These are phyloP conservation scores for Gnatocerus cornutus DNA, from an alignment of 2,888 invertebrate species.

Conservation along the genomic window DNA sequence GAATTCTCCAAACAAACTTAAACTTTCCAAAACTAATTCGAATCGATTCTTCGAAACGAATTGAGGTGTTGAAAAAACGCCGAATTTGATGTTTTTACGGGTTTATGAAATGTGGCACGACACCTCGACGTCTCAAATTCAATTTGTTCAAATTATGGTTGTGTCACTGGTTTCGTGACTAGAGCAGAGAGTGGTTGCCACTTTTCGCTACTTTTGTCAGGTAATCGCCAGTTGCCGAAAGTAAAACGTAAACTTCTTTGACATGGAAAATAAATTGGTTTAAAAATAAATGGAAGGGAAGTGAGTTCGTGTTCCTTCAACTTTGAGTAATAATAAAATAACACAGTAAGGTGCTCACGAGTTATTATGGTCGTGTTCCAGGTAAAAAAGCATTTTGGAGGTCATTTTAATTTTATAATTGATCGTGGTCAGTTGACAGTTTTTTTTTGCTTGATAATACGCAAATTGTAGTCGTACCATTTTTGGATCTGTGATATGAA, in stretches of 20 bases:
- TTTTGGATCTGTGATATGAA: too few relatives aligned
- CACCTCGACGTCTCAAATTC: not conserved
- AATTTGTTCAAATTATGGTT: not conserved
- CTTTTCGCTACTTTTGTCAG: not conserved
- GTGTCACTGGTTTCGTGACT: conserved; percentile 1
- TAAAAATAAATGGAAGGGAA: not conserved
- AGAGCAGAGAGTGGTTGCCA: too few relatives aligned
- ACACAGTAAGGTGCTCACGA: too few relatives aligned
- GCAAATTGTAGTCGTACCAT: too few relatives aligned
- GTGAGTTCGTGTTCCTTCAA: not conserved
- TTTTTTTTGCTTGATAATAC: too few relatives aligned
- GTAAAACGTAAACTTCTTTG: not conserved
- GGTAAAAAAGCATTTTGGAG: not conserved
- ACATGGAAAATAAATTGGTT: not conserved
- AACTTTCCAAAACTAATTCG: not conserved
- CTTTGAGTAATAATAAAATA: not conserved
- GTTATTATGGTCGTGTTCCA: not conserved
- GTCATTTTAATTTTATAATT: too few relatives aligned
- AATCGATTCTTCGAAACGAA: not conserved
- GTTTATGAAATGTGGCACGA: not conserved
- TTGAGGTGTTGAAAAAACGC: too few relatives aligned
- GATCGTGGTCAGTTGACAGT: too few relatives aligned
- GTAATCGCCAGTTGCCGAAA: not conserved
- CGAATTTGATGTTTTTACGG: too few relatives aligned
- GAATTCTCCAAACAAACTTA: conserved; percentile 1